Base-by-base conservation (phyloP, 2,888 invertebrate species). In the Cerceris ruficornis region DNA sequence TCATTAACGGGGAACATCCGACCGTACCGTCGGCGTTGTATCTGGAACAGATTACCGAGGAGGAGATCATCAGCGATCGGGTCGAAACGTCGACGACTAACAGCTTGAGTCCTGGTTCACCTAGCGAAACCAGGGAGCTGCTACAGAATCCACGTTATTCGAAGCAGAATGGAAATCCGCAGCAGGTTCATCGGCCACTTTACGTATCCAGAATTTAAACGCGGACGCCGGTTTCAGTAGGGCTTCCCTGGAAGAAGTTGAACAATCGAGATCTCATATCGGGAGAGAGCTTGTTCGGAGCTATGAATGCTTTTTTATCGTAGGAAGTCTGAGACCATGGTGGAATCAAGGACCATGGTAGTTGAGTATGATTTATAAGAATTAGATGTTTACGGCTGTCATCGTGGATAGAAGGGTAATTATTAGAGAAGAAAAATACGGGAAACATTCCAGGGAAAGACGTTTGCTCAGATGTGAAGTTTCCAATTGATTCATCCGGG, bases 31-130 rank as follows among this genome's bases (percentile, higher is more conserved):
- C 93, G n/a, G 93, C 94, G 11, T 93, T 94, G 7, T 95, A 95
- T 41, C 92, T 96, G 49, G 96, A 96, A 88, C 95, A 95, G 91
- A 96, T 96, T 64, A 93, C 94, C 15, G 96, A 96, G 89, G 96
- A 96, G 88, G 96, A 94, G 80, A 92, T 93, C 69, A 94, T 94
- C 87, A 94, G 94, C 89, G 94, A 94, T 81, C 93, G 94, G 80
- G 93, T 94, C 13, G 94, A 93, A 86, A 93, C 94, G 28, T 92
- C 93, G 1, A 94, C 94, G 0, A 94, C 93, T 39, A 94, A 95
- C 28, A 95, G 95, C 88, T 88, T 94, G 68, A 94, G 94, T 80
- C 95, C 95, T 0, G 95, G 95, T 13, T 95, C 95, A n/a, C 95
- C 95, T 0, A 94, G 95, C 58, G 95, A 96, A 91, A 95, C 95